Conservation (phyloP, 2,797 vertebrate genomes). For the Tangara arthus region DNA sequence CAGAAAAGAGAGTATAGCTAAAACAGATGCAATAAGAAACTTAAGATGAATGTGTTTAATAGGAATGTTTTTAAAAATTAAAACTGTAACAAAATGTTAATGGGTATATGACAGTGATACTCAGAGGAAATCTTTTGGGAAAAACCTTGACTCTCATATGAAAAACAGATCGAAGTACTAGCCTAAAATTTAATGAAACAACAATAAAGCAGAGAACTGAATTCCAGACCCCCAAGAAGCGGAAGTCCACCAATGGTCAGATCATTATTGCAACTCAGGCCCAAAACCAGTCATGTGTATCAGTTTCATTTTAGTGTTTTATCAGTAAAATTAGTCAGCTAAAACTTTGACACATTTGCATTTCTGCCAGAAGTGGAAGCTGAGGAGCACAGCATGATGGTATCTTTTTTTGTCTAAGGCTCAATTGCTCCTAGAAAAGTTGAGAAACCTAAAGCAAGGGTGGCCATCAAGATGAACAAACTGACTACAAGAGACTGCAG, state of each 20-base stretch:
- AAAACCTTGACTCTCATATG: accelerated
- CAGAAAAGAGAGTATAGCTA: background rate
- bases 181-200: background rate
- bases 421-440: background rate
- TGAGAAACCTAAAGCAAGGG: background rate
- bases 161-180: background rate
- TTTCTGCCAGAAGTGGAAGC: background rate
- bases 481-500: background rate
- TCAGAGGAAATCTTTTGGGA: background rate
- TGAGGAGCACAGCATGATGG: background rate
- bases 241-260: accelerated
- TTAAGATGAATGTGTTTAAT: background rate
- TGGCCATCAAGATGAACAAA: background rate
- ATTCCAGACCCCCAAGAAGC: background rate
- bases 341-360: background rate
- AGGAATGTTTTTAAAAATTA: constrained; percentile 15
- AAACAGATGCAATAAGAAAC: background rate
- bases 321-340: background rate
- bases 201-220: background rate
- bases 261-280: background rate
- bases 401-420: background rate
- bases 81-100: background rate
- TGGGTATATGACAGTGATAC: background rate
- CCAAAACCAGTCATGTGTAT: background rate
- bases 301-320: background rate